A percentile compares a stretch with the other conserved stretches of the same genome.
phyloP scores from a whole-genome alignment of 2,113 vertebrate species.

The Leptobrachium ailaonicum region DNA sequence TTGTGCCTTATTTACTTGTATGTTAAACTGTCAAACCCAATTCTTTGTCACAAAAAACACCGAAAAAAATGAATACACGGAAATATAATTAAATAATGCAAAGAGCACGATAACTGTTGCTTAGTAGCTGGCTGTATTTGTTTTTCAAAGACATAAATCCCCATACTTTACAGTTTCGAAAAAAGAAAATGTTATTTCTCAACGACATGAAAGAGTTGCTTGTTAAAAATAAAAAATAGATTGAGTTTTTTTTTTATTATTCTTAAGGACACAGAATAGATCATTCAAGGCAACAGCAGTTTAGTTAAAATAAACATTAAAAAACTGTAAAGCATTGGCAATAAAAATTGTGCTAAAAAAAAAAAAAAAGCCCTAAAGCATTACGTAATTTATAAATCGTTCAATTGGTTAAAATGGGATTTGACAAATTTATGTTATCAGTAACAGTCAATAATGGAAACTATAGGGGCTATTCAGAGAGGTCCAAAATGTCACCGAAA shows the following conservation, averaged over 20 bases:
- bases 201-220: slow-evolving; percentile 10
- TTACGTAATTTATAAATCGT: too few relatives aligned
- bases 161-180: slow-evolving; percentile 4
- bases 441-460: too few relatives aligned
- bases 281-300: not conserved
- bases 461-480: too few relatives aligned
- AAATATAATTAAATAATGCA: not conserved
- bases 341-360: too few relatives aligned
- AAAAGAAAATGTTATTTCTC: not conserved
- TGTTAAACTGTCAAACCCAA: not conserved
- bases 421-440: too few relatives aligned
- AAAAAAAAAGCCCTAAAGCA: too few relatives aligned
- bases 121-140: not conserved
- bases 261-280: slow-evolving; percentile 1
- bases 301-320: not conserved
- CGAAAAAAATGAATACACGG: not conserved
- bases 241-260: not conserved
- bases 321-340: too few relatives aligned
- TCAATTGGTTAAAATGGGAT: too few relatives aligned
- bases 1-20: not conserved
- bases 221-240: not conserved
- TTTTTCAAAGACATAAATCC: slow-evolving; percentile 13
- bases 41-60: not conserved
- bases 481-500: too few relatives aligned
- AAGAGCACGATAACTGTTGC: not conserved